These are phyloP conservation scores for Torymus auratus DNA, from an alignment of 2,888 invertebrate species.

Conservation along the genomic window DNA sequence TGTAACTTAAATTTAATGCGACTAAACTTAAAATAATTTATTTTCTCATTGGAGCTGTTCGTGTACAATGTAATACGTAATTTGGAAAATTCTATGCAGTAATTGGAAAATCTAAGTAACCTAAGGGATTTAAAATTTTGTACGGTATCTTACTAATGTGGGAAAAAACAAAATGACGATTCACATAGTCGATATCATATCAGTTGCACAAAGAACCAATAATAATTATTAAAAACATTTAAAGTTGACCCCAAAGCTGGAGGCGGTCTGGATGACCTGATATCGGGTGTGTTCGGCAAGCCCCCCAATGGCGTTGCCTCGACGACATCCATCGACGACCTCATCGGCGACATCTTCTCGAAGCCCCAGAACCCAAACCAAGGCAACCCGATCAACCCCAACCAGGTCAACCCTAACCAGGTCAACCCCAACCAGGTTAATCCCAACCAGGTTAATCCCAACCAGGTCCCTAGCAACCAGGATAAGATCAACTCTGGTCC, in stretches of 20 bases:
- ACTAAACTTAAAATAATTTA: no score
- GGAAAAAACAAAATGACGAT: no score
- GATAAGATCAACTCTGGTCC: not conserved
- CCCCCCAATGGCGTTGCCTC: not conserved
- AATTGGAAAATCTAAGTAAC: no score
- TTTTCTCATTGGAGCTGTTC: no score
- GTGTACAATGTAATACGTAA: no score
- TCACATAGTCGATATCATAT: no score
- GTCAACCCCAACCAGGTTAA: not conserved
- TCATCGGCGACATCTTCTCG: conserved; percentile 60
- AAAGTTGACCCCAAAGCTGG: not conserved
- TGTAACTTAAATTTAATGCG: no score
- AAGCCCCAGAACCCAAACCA: not conserved
- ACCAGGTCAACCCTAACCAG: not conserved
- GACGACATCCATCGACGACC: conserved; percentile 50
- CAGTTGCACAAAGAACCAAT: no score
- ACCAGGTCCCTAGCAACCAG: not conserved
- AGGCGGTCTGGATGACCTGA: conserved; percentile 44
- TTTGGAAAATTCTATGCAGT: no score
- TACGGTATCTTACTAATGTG: no score
- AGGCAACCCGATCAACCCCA: not conserved
- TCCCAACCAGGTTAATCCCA: not conserved
- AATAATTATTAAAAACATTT: not conserved
- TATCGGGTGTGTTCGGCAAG: conserved; percentile 36
- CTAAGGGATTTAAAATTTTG: no score